Evolutionary conservation across 2,888 invertebrate genomes (phyloP), one percentile per base, ranked within the genome.

Genomic region (Ecliptopera silaceata): DNA sequence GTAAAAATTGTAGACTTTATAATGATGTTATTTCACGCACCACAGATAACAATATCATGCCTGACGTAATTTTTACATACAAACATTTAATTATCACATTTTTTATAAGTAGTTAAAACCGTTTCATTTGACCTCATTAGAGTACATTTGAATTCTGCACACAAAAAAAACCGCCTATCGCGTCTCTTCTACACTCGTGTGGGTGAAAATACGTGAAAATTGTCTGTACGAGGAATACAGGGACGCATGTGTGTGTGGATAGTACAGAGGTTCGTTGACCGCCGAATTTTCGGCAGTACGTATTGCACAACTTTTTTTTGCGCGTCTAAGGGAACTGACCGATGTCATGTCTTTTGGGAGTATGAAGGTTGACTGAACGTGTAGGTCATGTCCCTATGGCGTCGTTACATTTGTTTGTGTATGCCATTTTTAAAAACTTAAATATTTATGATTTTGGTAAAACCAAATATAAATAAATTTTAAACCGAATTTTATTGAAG

Each of bases 281-380:
- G 70, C 67, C 73, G 64, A 79, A 80, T 74, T 79, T 80, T 80
- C 74, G 78, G 78, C 69, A 61, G 70, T 68, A 72, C 66, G 66
- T 74, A 77, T 81, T 81, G 80, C 79, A 78, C 79, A 80, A 79
- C 31, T 46, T 49, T 71, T 72, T 62, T 66, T 69, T 54, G 63
- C 56, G 26, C 52, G 51, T 29, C 41, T 48, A 43, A 22, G 57
- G 45, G 15, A 55, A 45, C 41, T 38, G 59, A 50, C 55, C 53
- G 59, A 12, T 17, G 50, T 58, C 52, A n/a, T n/a, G n/a, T n/a
- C n/a, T n/a, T 48, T 59, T 47, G 54, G 39, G 36, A 38, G 15
- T 56, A 22, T 32, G 45, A 50, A 60, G 59, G 52, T 56, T 62
- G 60, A 62, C 31, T 56, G 58, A 54, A 15, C 36, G 15, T 42